Percentiles rank a stretch among this genome's conserved stretches.
These are phyloP conservation scores for Sciurus niger DNA, from an alignment of 2,113 vertebrate species.

Conservation along the genomic window DNA sequence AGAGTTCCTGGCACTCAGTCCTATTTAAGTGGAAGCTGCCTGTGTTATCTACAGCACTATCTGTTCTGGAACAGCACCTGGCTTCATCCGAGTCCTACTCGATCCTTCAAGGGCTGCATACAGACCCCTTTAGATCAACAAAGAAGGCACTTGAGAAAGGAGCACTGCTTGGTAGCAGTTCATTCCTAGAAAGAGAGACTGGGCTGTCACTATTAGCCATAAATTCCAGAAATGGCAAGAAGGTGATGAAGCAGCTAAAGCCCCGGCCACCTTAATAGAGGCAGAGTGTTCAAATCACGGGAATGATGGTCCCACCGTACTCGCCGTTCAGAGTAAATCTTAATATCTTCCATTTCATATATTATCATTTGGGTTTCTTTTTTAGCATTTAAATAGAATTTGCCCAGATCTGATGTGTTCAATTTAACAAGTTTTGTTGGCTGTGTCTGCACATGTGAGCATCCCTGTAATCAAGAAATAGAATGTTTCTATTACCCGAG, in stretches of 20 bases:
- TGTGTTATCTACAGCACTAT: neutral
- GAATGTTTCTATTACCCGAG: neutral
- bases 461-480: neutral
- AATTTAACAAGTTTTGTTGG: neutral
- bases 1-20: neutral
- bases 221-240: neutral
- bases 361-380: neutral
- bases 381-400: slow-evolving; percentile 22
- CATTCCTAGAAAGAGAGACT: neutral
- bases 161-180: neutral
- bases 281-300: neutral
- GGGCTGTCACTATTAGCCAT: neutral
- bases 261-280: neutral
- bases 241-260: neutral
- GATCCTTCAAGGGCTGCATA: neutral
- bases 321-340: neutral
- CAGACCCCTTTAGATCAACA: neutral
- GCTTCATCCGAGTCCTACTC: neutral
- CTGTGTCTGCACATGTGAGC: neutral
- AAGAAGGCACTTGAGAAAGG: neutral
- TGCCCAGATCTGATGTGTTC: neutral
- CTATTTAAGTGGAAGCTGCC: neutral
- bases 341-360: neutral
- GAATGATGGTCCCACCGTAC: neutral
- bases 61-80: neutral